Conservation (phyloP, 2,888 invertebrate species). For the Neoitamus cyanurus region DNA sequence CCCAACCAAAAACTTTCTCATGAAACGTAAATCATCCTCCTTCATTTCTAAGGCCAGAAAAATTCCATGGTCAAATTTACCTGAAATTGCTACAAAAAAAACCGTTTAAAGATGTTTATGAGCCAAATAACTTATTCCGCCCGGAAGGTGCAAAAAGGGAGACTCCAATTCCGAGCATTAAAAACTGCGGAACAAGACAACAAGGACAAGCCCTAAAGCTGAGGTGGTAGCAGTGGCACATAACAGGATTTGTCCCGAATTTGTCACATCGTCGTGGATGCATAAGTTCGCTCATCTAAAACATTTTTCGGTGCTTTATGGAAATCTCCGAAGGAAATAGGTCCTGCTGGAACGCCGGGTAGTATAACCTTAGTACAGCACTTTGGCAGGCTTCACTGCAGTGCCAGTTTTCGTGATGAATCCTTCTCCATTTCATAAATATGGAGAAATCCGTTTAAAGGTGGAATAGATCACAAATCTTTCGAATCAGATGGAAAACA, state of each 20-base stretch:
- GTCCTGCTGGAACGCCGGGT: background rate
- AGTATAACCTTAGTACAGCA: background rate
- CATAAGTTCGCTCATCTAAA: background rate
- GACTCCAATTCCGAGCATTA: background rate
- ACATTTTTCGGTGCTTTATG: background rate
- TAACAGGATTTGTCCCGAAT: background rate
- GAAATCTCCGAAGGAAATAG: background rate
- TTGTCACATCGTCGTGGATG: background rate
- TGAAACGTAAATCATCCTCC: background rate
- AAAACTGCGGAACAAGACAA: background rate
- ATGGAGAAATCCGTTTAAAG: background rate
- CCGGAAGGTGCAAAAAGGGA: background rate
- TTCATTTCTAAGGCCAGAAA: background rate
- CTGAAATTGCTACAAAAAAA: background rate
- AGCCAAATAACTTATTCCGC: background rate
- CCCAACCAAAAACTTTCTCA: background rate
- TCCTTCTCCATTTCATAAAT: background rate
- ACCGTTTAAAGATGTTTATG: background rate
- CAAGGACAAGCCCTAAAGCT: background rate
- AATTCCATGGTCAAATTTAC: background rate
- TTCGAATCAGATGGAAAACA: conserved; percentile 2
- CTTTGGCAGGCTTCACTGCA: background rate
- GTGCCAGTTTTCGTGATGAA: background rate
- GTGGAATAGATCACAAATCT: conserved; percentile 13
- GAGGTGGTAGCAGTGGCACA: background rate